Conservation (phyloP, 2,113 vertebrate genomes). For the Phyllostomus hastatus region DNA sequence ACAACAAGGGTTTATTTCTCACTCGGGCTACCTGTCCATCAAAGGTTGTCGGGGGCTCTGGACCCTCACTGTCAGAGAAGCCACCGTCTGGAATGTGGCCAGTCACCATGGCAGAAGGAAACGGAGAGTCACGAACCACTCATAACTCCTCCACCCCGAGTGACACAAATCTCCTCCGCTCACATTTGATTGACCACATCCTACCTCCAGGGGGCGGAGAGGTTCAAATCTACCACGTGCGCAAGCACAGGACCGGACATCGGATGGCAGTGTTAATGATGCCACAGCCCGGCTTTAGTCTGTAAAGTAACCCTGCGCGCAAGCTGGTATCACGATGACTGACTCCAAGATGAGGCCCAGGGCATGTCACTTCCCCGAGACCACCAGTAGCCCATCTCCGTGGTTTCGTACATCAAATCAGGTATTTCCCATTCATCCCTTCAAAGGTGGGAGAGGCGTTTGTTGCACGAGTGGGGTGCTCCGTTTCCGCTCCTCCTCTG, state of each 20-base stretch:
- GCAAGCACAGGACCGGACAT: background rate
- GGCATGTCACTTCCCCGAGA: background rate
- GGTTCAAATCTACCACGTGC: rapidly evolving
- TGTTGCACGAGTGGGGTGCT: rapidly evolving
- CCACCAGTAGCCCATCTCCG: background rate
- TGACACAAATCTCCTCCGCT: background rate
- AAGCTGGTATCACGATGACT: background rate
- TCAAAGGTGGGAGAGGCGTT: background rate
- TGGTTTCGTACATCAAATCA: background rate
- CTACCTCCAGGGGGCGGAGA: no score
- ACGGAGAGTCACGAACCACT: background rate
- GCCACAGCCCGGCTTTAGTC: background rate
- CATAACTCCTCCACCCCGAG: background rate
- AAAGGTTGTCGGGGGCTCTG: background rate
- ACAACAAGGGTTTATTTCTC: background rate
- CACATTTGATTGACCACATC: background rate
- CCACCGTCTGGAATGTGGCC: background rate
- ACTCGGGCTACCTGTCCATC: background rate
- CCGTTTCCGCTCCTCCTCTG: background rate
- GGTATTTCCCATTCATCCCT: background rate
- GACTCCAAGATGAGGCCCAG: background rate
- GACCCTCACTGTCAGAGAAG: background rate
- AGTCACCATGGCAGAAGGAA: background rate
- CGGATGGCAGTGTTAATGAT: background rate
- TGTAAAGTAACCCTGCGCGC: background rate